Conservation (phyloP, 2,797 vertebrate species). For the Gadopsis marmoratus region DNA sequence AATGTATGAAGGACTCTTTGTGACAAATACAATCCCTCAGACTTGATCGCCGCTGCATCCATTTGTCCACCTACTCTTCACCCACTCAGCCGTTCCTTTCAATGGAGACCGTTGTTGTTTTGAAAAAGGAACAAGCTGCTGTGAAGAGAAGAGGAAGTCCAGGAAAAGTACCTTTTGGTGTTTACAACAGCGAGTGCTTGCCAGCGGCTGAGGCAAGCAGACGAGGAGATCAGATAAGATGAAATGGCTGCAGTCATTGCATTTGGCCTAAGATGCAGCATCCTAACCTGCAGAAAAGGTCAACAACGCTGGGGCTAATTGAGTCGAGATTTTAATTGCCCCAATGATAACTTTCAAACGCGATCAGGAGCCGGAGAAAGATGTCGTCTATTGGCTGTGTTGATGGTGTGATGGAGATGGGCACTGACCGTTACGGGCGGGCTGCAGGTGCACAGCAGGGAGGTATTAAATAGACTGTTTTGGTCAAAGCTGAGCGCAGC, state of each 20-base stretch:
- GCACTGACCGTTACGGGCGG: conserved; percentile 58
- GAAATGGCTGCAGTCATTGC: conserved; percentile 61
- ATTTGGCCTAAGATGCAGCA: conserved; percentile 56
- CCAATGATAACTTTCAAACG: conserved; percentile 65
- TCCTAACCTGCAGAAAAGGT: conserved; percentile 74
- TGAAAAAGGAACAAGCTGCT: conserved; percentile 42
- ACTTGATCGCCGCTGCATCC: conserved; percentile 42
- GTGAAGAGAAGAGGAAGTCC: conserved; percentile 43
- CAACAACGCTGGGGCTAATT: conserved; percentile 67
- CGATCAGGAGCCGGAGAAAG: conserved; percentile 19
- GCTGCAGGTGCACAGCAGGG: conserved; percentile 75
- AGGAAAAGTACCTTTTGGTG: conserved; percentile 38
- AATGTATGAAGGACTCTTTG: conserved; percentile 44
- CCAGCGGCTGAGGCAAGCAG: conserved; percentile 44
- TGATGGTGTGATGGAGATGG: conserved; percentile 41
- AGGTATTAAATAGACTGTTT: conserved; percentile 71
- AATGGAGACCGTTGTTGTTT: conserved; percentile 43
- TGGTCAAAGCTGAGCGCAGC: conserved; percentile 77
- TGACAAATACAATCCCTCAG: conserved; percentile 37
- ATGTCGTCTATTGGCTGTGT: background rate
- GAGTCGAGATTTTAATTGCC: conserved; percentile 78
- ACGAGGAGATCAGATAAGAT: conserved; percentile 63
- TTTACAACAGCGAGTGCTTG: conserved; percentile 22
- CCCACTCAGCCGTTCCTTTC: conserved; percentile 50
- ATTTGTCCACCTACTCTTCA: conserved; percentile 70